A percentile compares a stretch with the other conserved stretches of the same genome.
These are phyloP conservation scores for Tupaia chinensis DNA, from an alignment of 2,113 vertebrate species.

Conservation along the genomic window DNA sequence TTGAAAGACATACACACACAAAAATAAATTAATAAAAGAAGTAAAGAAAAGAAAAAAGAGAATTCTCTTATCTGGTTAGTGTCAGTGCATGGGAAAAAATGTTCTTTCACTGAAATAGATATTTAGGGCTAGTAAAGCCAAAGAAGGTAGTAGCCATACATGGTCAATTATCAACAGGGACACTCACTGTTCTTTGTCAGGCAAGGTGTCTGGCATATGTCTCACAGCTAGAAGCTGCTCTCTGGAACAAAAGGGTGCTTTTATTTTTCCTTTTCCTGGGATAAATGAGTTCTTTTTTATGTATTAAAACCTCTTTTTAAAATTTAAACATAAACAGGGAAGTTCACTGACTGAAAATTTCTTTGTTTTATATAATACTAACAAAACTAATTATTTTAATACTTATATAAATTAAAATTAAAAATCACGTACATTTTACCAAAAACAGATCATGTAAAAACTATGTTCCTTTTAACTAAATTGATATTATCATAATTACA, in stretches of 20 bases:
- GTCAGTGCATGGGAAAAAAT: slow-evolving; percentile 14
- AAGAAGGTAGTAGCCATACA: slow-evolving; percentile 50
- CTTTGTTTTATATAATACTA: slow-evolving; percentile 24
- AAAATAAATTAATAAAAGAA: neutral
- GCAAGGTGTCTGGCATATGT: slow-evolving; percentile 63
- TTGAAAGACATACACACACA: slow-evolving; percentile 29
- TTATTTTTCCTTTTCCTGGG: slow-evolving; percentile 54
- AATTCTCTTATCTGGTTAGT: slow-evolving; percentile 62
- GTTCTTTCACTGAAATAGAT: slow-evolving; percentile 63
- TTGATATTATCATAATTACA: slow-evolving; percentile 34
- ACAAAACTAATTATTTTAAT: slow-evolving; percentile 64
- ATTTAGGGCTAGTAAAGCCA: slow-evolving; percentile 64
- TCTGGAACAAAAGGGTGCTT: slow-evolving; percentile 51
- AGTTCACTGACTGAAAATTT: neutral
- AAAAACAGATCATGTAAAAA: slow-evolving; percentile 51
- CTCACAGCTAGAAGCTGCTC: slow-evolving; percentile 54
- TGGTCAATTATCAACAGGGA: slow-evolving; percentile 63
- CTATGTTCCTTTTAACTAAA: slow-evolving; percentile 16
- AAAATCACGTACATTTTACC: slow-evolving; percentile 46
- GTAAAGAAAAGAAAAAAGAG: neutral
- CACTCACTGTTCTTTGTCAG: slow-evolving; percentile 70
- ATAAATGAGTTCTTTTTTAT: slow-evolving; percentile 36
- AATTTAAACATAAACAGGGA: slow-evolving; percentile 39
- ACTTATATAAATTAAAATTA: slow-evolving; percentile 40
- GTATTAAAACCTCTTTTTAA: slow-evolving; percentile 45